Evolutionary conservation across 1,140 invertebrate genomes (phyloP).

Genomic region (Apis dorsata): DNA sequence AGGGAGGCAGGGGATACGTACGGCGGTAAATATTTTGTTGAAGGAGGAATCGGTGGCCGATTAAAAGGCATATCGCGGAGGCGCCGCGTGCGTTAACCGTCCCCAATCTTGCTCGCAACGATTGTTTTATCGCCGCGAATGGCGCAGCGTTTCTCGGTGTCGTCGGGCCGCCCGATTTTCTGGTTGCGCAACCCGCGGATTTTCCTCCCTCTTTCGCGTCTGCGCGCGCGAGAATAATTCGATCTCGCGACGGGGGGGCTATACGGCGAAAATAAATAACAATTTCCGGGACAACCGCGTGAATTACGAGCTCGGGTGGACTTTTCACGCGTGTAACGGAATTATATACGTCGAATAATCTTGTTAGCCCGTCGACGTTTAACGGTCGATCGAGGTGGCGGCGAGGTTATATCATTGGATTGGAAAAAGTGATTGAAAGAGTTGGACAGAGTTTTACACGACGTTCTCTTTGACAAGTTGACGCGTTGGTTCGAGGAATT

Average conservation of each 20-base stretch:
- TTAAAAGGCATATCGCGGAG: conserved; percentile 22
- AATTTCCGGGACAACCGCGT: not conserved
- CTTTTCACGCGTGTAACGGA: not conserved
- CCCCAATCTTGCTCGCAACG: conserved; percentile 6
- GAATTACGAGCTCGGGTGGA: conserved; percentile 9
- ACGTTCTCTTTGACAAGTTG: too few relatives aligned
- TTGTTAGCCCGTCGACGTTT: not conserved
- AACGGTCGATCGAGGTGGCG: not conserved
- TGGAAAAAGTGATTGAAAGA: not conserved
- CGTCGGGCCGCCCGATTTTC: not conserved
- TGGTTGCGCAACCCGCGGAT: conserved; percentile 9
- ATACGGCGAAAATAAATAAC: conserved; percentile 14
- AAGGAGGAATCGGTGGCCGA: conserved; percentile 3
- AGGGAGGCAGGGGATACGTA: too few relatives aligned
- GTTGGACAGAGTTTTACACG: not conserved
- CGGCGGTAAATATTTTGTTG: conserved; percentile 32
- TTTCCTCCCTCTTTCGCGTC: conserved; percentile 1
- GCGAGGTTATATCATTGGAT: not conserved
- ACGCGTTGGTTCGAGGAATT: too few relatives aligned
- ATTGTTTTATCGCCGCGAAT: conserved; percentile 43
- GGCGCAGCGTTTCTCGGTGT: conserved; percentile 1
- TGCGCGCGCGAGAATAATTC: not conserved
- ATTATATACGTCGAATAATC: not conserved
- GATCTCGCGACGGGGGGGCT: conserved; percentile 4
- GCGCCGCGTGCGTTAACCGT: conserved; percentile 27